A percentile compares a stretch with the other conserved stretches of the same genome.
phyloP scores from a whole-genome alignment of 1,140 invertebrate species.

The Carcinoscorpius rotundicauda region DNA sequence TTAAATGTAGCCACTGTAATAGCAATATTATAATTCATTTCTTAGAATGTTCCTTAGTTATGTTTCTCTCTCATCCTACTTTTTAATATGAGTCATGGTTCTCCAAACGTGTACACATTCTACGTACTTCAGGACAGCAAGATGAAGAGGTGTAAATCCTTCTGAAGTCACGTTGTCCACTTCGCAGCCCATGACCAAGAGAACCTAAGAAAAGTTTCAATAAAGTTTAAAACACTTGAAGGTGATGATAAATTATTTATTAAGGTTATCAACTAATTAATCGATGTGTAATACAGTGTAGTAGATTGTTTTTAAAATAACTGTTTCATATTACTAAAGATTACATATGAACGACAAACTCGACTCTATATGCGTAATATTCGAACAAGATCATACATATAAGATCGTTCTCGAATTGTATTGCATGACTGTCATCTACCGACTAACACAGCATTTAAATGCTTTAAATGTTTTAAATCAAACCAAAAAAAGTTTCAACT shows the following conservation, averaged over 20 bases:
- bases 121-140: slow-evolving; percentile 33
- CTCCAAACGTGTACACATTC: no score
- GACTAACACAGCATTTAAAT: no score
- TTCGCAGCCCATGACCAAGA: slow-evolving; percentile 31
- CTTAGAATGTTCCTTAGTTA: no score
- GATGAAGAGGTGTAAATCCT: slow-evolving; percentile 32
- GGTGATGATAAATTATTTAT: background rate
- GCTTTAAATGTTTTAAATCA: no score
- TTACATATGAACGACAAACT: background rate
- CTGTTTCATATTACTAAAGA: background rate
- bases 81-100: no score
- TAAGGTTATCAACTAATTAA: background rate
- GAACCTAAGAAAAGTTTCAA: slow-evolving; percentile 23
- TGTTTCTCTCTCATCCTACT: no score
- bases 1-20: no score
- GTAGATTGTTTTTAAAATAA: background rate
- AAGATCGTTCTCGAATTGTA: no score
- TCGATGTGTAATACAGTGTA: background rate
- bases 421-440: no score
- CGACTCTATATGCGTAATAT: background rate
- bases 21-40: no score
- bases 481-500: no score
- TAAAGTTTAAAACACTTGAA: background rate
- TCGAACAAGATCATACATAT: background rate
- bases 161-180: slow-evolving; percentile 29